Evolutionary conservation across 2,797 vertebrate species (phyloP).

Genomic region (Tinamus major): DNA sequence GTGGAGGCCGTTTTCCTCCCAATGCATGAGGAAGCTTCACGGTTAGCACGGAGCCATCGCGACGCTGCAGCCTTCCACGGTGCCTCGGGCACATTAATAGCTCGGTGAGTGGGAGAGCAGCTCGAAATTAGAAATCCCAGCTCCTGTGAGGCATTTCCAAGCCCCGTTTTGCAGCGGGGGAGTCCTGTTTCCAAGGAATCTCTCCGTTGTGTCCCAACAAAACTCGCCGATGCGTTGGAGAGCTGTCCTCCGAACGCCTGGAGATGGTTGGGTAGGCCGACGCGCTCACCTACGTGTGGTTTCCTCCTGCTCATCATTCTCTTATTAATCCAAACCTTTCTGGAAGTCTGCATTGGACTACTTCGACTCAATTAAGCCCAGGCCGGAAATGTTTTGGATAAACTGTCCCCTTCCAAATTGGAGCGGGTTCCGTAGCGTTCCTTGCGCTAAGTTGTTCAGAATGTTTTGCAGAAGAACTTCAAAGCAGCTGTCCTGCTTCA

Average conservation of each 20-base stretch:
- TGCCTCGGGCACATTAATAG: background rate
- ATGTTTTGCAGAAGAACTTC: background rate
- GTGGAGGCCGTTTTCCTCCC: background rate
- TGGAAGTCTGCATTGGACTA: background rate
- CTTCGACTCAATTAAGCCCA: background rate
- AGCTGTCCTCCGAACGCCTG: background rate
- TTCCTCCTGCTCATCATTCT: background rate
- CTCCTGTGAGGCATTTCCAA: background rate
- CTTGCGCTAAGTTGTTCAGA: too few species aligned
- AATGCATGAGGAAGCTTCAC: background rate
- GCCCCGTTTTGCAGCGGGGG: background rate
- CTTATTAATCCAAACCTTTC: background rate
- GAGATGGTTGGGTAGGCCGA: background rate
- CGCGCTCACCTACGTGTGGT: background rate
- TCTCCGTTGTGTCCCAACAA: background rate
- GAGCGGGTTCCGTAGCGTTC: background rate
- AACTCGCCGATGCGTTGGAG: background rate
- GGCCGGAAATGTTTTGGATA: background rate
- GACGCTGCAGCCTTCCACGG: background rate
- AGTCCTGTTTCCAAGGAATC: background rate
- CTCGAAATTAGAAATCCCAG: background rate
- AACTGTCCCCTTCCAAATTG: background rate
- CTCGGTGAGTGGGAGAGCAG: background rate
- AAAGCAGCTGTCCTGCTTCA: background rate
- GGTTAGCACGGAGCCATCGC: background rate